Base-by-base conservation (phyloP, 2,888 invertebrate genomes). In the Pterostichus niger region DNA sequence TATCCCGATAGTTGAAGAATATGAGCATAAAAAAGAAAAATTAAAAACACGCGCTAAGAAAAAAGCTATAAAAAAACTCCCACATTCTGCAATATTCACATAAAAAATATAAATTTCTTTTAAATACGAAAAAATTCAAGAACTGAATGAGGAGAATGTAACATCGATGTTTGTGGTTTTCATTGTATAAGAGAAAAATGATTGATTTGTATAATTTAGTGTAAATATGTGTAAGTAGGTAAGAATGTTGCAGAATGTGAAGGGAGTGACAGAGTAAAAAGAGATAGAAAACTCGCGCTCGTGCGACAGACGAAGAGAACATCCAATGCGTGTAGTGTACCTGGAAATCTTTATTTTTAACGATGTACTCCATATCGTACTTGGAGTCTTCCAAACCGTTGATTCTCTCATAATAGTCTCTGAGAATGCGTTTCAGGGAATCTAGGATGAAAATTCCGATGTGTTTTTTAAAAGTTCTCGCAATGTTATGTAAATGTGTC, bases 281-380 rank as follows among this genome's bases (percentile, higher is more conserved):
- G 82, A 82, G 61, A 82, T 33, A 82, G 68, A 68, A 68, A 59
- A 82, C 46, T 64, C 75, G 82, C 75, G 46, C n/a, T 61, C 75
- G 82, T 82, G 75, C 75, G 33, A 59, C 15, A 82, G 82, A 82
- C 56, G 73, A 75, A 68, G 68, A 13, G n/a, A 75, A 75, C 75
- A 82, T 82, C 73, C 75, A 82, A 75, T 73, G 49, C 44, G 9
- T 11, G 46, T 68, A n/a, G 52, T 93, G 94, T 96, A 99, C 98
- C 97, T 99, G 98, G 92, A 95, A 95, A 92, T 99, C 99, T 96
- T 99, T 99, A 94, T 96, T 96, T 93, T 97, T 96, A 92, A 99
- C 98, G 93, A 96, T 93, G 93, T 96, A 96, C 94, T 99, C 99
- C 94, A 99, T 94, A 94, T 99, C 99, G 93, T 96, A 99, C 93